Conservation (phyloP, 2,888 invertebrate genomes). For the Apomyelois bistriatella region DNA sequence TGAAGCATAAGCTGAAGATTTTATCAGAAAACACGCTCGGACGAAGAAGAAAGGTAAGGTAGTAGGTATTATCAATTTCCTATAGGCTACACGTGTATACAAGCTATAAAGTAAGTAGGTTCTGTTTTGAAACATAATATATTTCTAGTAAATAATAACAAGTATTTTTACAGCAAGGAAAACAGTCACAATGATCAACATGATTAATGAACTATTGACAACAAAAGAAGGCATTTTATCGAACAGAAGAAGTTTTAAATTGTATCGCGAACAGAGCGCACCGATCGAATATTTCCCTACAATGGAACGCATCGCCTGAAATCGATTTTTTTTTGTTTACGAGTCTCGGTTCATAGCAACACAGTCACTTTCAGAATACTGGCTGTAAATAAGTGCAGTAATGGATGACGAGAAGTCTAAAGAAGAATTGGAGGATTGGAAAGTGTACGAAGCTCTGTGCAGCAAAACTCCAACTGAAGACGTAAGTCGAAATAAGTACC, state of each 20-base stretch:
- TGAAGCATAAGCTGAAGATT: no score
- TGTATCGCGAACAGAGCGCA: neutral
- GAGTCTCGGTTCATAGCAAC: constrained; percentile 42
- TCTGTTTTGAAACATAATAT: no score
- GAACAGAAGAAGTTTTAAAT: neutral
- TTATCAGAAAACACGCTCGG: no score
- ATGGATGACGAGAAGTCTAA: constrained; percentile 68
- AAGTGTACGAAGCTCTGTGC: constrained; percentile 84
- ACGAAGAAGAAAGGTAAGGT: no score
- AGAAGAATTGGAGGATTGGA: constrained; percentile 84
- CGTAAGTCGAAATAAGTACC: constrained; percentile 71
- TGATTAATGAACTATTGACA: neutral
- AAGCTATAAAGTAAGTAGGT: no score
- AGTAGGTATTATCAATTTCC: no score
- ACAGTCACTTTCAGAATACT: constrained; percentile 13
- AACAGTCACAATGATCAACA: neutral
- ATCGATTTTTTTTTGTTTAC: constrained; percentile 50
- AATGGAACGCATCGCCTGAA: constrained; percentile 19
- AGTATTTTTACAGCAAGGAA: neutral
- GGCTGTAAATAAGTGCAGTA: constrained; percentile 17
- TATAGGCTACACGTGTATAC: no score
- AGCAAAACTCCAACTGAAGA: constrained; percentile 73
- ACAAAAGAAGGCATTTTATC: neutral
- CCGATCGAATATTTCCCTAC: constrained; percentile 5
- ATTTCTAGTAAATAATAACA: no score